Evolutionary conservation across 1,140 invertebrate species (phyloP).

Genomic region (Nebria ingens): DNA sequence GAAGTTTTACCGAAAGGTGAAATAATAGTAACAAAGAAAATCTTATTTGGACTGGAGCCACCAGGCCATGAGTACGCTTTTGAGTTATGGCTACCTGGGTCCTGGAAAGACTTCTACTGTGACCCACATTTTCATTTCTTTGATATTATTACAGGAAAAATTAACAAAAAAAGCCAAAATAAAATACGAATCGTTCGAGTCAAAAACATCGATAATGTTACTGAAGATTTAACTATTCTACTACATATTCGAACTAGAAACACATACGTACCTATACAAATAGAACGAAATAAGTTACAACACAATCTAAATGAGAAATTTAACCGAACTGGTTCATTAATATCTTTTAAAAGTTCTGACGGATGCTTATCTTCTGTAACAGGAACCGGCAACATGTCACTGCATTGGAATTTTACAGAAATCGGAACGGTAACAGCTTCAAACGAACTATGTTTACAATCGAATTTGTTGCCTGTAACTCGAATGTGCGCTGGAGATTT

Average conservation of each 20-base stretch:
- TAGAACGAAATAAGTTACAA: no score
- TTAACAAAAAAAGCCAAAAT: no score
- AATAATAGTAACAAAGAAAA: background rate
- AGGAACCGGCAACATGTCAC: slow-evolving; percentile 3
- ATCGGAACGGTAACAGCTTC: slow-evolving; percentile 36
- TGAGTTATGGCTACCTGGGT: background rate
- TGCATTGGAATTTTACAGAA: slow-evolving; percentile 30
- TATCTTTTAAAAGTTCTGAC: slow-evolving; percentile 18
- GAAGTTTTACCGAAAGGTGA: background rate
- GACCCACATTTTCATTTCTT: background rate
- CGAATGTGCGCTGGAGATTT: slow-evolving; percentile 37
- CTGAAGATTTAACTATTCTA: slow-evolving; percentile 22
- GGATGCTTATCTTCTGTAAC: slow-evolving; percentile 17
- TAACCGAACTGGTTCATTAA: background rate
- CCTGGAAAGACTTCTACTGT: background rate
- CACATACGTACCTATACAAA: no score
- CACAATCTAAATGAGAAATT: background rate
- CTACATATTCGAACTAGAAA: slow-evolving; percentile 23
- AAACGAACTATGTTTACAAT: slow-evolving; percentile 39
- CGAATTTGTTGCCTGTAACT: slow-evolving; percentile 37
- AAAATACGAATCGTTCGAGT: slow-evolving; percentile 8
- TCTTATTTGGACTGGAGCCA: background rate
- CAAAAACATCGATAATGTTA: slow-evolving; percentile 16
- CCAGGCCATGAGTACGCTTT: background rate
- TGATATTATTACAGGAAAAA: no score